Conservation (phyloP, 2,113 vertebrate species). For the Myotis lucifugus region DNA sequence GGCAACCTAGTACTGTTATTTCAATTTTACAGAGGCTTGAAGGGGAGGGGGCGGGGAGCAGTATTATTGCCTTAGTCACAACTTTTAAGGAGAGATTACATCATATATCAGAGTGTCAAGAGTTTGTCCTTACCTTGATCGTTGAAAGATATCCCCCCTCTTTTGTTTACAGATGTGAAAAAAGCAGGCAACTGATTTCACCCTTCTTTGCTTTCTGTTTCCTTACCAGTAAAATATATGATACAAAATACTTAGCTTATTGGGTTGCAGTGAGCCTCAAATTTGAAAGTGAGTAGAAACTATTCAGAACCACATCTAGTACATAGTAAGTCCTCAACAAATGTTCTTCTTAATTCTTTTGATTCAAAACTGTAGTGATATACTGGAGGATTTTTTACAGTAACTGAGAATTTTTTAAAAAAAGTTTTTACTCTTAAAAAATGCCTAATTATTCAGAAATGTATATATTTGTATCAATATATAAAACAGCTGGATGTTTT, state of each 20-base stretch:
- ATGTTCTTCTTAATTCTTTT: neutral
- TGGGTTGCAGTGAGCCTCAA: neutral
- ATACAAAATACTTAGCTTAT: neutral
- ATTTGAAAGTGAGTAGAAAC: neutral
- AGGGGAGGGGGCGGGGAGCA: neutral
- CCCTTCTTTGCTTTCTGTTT: neutral
- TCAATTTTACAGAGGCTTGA: neutral
- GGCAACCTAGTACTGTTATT: neutral
- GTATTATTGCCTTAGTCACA: neutral
- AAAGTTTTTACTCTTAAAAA: neutral
- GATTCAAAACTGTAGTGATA: neutral
- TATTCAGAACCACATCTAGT: neutral
- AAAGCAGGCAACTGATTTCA: neutral
- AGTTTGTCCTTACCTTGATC: neutral
- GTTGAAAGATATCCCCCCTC: no score
- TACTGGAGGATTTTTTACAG: no score
- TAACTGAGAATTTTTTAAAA: no score
- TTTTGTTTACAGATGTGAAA: no score
- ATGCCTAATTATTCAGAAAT: neutral
- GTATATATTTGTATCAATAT: constrained; percentile 9
- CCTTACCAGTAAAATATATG: neutral
- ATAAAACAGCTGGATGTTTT: constrained; percentile 37
- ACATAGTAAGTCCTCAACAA: neutral
- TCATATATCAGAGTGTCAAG: accelerated
- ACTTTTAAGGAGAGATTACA: neutral